Conservation (phyloP, 2,888 invertebrate genomes). For the Catocala nupta region DNA sequence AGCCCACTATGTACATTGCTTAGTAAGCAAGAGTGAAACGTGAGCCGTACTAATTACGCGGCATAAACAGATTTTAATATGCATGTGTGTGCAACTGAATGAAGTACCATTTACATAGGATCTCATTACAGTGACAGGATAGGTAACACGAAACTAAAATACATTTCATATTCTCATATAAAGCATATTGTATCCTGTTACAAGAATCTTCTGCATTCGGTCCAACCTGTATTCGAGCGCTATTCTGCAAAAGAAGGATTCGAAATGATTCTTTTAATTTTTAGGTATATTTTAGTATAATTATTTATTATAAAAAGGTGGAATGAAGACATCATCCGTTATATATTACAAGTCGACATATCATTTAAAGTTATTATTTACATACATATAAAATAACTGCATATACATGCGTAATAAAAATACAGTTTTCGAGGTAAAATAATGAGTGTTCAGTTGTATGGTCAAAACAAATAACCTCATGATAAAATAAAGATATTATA, state of each 20-base stretch:
- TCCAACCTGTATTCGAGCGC: conserved; percentile 57
- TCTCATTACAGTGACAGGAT: conserved; percentile 32
- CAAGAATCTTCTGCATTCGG: conserved; percentile 67
- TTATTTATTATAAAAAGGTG: too few relatives aligned
- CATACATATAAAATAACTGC: too few relatives aligned
- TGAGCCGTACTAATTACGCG: conserved; percentile 33
- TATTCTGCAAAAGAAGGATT: conserved; percentile 45
- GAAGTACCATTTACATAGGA: conserved; percentile 36
- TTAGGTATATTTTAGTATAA: too few relatives aligned
- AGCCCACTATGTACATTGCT: conserved; percentile 8
- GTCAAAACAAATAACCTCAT: too few relatives aligned
- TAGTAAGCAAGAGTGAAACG: conserved; percentile 28
- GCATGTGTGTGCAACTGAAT: conserved; percentile 34
- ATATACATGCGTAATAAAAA: too few relatives aligned
- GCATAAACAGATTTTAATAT: conserved; percentile 38
- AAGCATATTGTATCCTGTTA: conserved; percentile 62
- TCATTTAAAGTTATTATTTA: too few relatives aligned
- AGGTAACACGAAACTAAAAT: conserved; percentile 48
- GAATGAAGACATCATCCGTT: too few relatives aligned
- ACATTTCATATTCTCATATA: conserved; percentile 61
- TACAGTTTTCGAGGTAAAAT: too few relatives aligned
- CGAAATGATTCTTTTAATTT: too few relatives aligned
- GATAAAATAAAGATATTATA: too few relatives aligned
- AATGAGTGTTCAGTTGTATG: too few relatives aligned
- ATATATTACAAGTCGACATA: too few relatives aligned